Conservation (phyloP, 2,113 vertebrate genomes). For the Coptodon rendalli region DNA sequence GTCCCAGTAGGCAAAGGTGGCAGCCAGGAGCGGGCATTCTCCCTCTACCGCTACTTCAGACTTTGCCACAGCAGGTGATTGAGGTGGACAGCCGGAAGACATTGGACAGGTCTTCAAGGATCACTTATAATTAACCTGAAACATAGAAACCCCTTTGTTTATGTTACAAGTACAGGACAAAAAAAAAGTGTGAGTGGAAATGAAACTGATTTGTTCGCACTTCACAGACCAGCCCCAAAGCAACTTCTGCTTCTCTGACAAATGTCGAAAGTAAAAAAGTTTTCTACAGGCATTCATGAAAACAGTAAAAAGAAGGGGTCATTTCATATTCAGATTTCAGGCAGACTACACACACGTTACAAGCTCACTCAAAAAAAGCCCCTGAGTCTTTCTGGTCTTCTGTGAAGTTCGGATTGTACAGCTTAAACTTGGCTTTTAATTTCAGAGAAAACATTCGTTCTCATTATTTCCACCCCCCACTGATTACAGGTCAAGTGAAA, state of each 20-base stretch:
- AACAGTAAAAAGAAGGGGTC: background rate
- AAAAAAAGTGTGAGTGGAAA: background rate
- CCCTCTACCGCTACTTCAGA: conserved; percentile 85
- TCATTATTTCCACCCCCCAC: background rate
- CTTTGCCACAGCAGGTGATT: conserved; percentile 95
- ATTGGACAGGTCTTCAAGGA: conserved; percentile 52
- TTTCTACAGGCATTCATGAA: background rate
- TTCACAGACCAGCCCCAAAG: background rate
- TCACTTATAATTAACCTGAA: background rate
- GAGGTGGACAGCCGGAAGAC: conserved; percentile 89
- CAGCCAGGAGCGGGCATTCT: conserved; percentile 90
- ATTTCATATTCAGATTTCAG: rapidly evolving
- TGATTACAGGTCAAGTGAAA: background rate
- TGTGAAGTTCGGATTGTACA: background rate
- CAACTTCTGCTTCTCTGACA: background rate
- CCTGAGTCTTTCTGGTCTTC: background rate
- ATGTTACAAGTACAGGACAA: background rate
- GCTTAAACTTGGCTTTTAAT: rapidly evolving
- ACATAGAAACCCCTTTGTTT: background rate
- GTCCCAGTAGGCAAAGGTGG: conserved; percentile 98
- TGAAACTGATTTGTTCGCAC: background rate
- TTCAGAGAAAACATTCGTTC: background rate
- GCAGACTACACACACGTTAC: rapidly evolving
- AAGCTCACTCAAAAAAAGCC: background rate
- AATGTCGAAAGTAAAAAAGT: background rate